A percentile compares a stretch with the other conserved stretches of the same genome.
These are phyloP conservation scores for Laodelphax striatellus DNA, from an alignment of 1,140 invertebrate species.

Conservation along the genomic window DNA sequence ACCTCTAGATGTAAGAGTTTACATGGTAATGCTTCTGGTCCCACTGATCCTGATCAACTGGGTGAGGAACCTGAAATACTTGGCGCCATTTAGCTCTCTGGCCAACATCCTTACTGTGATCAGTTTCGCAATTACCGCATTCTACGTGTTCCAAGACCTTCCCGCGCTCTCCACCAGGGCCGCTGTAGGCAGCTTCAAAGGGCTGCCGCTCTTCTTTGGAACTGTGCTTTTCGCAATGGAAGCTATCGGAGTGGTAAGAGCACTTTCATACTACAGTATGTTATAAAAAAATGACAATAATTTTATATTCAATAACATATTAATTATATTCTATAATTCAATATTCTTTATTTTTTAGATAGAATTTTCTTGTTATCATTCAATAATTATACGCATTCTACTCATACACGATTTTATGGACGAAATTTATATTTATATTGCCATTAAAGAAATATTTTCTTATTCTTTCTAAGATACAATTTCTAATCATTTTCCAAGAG, in stretches of 20 bases:
- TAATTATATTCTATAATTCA: too few relatives aligned
- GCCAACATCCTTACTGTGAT: slow-evolving; percentile 53
- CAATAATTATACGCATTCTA: too few relatives aligned
- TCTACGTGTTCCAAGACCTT: slow-evolving; percentile 51
- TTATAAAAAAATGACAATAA: too few relatives aligned
- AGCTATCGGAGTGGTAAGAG: slow-evolving; percentile 50
- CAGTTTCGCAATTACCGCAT: slow-evolving; percentile 53
- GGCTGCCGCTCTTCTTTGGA: slow-evolving; percentile 49
- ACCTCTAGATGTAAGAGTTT: slow-evolving; percentile 31
- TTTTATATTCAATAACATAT: too few relatives aligned
- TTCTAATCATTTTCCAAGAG: too few relatives aligned
- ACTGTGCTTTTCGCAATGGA: slow-evolving; percentile 53
- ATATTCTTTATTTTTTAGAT: too few relatives aligned
- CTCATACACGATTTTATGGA: too few relatives aligned
- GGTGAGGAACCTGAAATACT: slow-evolving; percentile 56
- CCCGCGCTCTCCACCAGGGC: slow-evolving; percentile 34
- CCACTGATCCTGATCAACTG: slow-evolving; percentile 56
- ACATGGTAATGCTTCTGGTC: slow-evolving; percentile 46
- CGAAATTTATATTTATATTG: too few relatives aligned
- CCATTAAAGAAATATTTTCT: too few relatives aligned
- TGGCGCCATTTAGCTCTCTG: slow-evolving; percentile 60
- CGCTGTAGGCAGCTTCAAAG: slow-evolving; percentile 32
- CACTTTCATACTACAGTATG: too few relatives aligned
- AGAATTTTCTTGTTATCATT: too few relatives aligned
- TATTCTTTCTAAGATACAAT: too few relatives aligned